phyloP scores from a whole-genome alignment of 2,888 invertebrate genomes.

The Morinoia aosen region DNA sequence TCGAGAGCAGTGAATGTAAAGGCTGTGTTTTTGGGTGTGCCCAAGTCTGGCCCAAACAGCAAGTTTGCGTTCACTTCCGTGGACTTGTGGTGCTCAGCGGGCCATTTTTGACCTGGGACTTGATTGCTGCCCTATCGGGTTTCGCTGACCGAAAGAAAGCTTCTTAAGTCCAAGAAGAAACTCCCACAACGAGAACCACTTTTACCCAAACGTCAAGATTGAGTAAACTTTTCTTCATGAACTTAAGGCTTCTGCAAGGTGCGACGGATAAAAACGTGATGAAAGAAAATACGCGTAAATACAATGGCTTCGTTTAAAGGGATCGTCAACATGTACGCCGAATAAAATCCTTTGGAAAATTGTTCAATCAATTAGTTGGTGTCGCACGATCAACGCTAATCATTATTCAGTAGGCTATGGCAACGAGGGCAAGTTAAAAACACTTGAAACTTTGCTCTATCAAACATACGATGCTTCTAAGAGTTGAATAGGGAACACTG shows the following conservation, averaged over 20 bases:
- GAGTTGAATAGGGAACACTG: neutral
- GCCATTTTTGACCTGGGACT: conserved; percentile 37
- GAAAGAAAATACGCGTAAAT: neutral
- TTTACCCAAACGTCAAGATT: neutral
- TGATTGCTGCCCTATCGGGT: conserved; percentile 46
- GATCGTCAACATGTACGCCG: neutral
- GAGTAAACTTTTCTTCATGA: conserved; percentile 27
- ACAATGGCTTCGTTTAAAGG: neutral
- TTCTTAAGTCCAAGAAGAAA: neutral
- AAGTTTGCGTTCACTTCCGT: conserved; percentile 28
- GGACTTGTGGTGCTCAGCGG: neutral
- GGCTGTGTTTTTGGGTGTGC: conserved; percentile 25
- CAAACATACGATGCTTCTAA: neutral
- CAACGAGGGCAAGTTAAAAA: neutral
- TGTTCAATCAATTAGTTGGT: neutral
- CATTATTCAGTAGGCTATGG: neutral
- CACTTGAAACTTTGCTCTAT: neutral
- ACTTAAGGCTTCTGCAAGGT: neutral
- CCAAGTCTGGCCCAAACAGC: neutral
- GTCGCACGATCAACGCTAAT: neutral
- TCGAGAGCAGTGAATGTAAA: neutral
- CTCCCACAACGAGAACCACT: conserved; percentile 27
- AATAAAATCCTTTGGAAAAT: neutral
- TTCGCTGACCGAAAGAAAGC: conserved; percentile 44
- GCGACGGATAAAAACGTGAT: neutral